Evolutionary conservation across 2,888 invertebrate species (phyloP).

Genomic region (Ctenicera cuprea): DNA sequence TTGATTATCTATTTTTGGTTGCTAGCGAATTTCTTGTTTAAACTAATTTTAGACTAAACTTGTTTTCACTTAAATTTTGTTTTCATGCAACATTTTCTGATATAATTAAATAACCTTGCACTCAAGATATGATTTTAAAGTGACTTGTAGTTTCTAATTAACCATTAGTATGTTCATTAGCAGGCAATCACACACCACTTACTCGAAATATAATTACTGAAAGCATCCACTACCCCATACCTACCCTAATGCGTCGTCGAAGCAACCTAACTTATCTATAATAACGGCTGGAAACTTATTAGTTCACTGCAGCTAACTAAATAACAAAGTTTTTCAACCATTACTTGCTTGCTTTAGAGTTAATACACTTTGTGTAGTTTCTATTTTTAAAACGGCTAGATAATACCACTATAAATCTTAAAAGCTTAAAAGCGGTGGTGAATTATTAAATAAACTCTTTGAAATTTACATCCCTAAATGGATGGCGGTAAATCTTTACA

Average conservation of each 20-base stretch:
- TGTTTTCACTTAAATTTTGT: no score
- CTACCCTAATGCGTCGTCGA: not conserved
- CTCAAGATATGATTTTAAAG: conserved; percentile 20
- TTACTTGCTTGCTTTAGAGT: not conserved
- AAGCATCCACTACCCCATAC: not conserved
- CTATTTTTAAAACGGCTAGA: not conserved
- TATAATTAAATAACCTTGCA: not conserved
- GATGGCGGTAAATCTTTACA: not conserved
- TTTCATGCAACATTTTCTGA: no score
- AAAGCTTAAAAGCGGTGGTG: not conserved
- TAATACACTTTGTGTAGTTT: conserved; percentile 5
- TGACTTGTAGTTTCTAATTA: conserved; percentile 32
- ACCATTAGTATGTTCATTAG: conserved; percentile 39
- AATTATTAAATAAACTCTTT: not conserved
- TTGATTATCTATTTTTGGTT: no score
- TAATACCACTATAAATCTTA: not conserved
- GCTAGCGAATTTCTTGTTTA: no score
- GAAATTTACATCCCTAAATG: not conserved
- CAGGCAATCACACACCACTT: conserved; percentile 46
- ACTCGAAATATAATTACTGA: conserved; percentile 39
- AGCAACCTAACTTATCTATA: conserved; percentile 31
- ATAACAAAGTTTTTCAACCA: conserved; percentile 29
- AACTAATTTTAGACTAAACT: no score
- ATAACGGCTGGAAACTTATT: conserved; percentile 23
- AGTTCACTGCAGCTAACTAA: conserved; percentile 23